Conservation (phyloP, 2,888 invertebrate genomes). For the Exephanes ischioxanthus region DNA sequence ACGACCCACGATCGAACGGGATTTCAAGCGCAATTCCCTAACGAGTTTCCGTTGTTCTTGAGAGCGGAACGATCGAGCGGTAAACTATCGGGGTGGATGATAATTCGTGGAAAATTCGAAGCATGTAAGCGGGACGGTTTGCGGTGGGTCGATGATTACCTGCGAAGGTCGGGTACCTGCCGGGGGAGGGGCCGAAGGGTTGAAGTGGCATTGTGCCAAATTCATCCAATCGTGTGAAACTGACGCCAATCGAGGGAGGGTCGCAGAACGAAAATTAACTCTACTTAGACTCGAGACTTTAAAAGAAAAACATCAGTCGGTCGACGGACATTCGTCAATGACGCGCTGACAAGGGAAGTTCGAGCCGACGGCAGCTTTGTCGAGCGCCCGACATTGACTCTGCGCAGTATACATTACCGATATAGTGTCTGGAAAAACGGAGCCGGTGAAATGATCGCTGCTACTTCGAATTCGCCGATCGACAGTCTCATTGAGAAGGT, state of each 20-base stretch:
- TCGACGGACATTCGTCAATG: not conserved
- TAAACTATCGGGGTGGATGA: not conserved
- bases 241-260: not conserved
- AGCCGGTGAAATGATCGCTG: slow-evolving; percentile 29
- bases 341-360: not conserved
- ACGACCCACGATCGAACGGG: not conserved
- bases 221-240: slow-evolving; percentile 7
- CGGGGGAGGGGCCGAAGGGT: not conserved
- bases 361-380: not conserved
- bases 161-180: slow-evolving; percentile 1
- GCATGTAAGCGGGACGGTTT: not conserved
- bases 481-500: slow-evolving; percentile 48
- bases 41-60: slow-evolving; percentile 3
- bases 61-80: not conserved
- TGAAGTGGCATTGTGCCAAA: not conserved
- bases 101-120: not conserved
- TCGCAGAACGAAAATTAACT: not conserved
- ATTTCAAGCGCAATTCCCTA: not conserved
- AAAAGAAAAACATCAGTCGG: slow-evolving; percentile 19
- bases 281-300: not conserved
- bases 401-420: not conserved
- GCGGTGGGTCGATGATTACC: slow-evolving; percentile 16
- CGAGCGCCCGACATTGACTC: not conserved
- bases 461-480: slow-evolving; percentile 41
- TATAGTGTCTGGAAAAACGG: not conserved